Conservation (phyloP, 2,113 vertebrate genomes). For the Ptyas mucosa region DNA sequence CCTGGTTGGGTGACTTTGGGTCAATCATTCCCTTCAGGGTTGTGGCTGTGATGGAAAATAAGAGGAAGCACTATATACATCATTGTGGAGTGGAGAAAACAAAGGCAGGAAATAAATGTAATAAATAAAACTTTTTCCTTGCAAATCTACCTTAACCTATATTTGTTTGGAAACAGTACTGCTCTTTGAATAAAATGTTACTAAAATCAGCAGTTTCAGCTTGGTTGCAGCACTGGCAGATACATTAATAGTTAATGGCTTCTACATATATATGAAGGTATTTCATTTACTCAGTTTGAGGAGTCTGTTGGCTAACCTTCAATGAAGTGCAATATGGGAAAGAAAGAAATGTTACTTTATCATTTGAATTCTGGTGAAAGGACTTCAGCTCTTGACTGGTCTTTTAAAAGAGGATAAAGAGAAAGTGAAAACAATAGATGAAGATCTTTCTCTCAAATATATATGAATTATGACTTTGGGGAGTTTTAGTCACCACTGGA, state of each 20-base stretch:
- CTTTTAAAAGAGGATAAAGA: not conserved
- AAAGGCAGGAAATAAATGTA: not conserved
- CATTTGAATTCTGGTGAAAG: not conserved
- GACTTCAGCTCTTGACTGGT: not conserved
- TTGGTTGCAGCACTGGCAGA: not conserved
- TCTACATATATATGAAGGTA: not conserved
- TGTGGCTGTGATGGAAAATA: not conserved
- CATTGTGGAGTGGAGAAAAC: not conserved
- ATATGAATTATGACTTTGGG: not conserved
- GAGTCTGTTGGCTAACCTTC: not conserved
- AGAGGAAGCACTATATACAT: not conserved
- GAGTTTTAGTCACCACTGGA: not conserved
- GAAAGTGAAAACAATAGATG: not conserved
- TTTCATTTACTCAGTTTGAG: not conserved
- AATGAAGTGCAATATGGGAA: not conserved
- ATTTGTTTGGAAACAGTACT: not conserved
- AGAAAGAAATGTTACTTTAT: not conserved
- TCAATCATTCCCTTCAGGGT: not conserved
- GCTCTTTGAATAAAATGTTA: not conserved
- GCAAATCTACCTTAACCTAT: not conserved
- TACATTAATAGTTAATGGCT: not conserved
- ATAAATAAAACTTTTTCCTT: not conserved
- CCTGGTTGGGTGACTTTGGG: not conserved
- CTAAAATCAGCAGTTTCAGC: not conserved
- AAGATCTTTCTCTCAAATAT: not conserved